Conservation (phyloP, 2,888 invertebrate genomes). For the Noctua pronuba region DNA sequence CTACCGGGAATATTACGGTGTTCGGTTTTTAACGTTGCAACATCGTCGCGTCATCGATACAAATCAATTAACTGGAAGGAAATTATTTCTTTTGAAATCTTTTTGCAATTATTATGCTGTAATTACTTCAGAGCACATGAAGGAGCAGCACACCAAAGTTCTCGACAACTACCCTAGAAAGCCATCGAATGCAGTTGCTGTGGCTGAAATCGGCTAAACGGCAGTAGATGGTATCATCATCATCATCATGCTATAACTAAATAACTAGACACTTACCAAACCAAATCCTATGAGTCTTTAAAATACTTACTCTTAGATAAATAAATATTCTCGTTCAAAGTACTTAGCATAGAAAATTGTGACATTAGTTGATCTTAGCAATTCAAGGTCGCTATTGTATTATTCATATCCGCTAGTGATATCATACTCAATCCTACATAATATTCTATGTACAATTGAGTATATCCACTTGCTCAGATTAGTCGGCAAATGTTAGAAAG, state of each 20-base stretch:
- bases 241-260: too few relatives aligned
- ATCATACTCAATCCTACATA: slow-evolving; percentile 73
- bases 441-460: slow-evolving; percentile 52
- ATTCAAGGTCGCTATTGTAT: slow-evolving; percentile 76
- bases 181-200: too few relatives aligned
- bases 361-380: slow-evolving; percentile 72
- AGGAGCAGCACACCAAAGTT: too few relatives aligned
- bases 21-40: slow-evolving; percentile 32
- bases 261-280: slow-evolving; percentile 11
- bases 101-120: slow-evolving; percentile 1
- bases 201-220: too few relatives aligned
- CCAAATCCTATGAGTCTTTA: neutral
- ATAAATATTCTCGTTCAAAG: slow-evolving; percentile 40
- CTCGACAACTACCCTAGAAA: too few relatives aligned
- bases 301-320: slow-evolving; percentile 10
- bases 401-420: slow-evolving; percentile 78
- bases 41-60: slow-evolving; percentile 25
- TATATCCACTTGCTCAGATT: slow-evolving; percentile 46
- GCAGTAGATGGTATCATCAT: too few relatives aligned
- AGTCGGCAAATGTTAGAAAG: slow-evolving; percentile 57
- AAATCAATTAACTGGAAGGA: slow-evolving; percentile 26
- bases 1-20: slow-evolving; percentile 51
- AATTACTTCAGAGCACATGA: too few relatives aligned
- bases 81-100: slow-evolving; percentile 28
- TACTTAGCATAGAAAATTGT: slow-evolving; percentile 68